A percentile compares a stretch with the other conserved stretches of the same genome.
phyloP scores from a whole-genome alignment of 2,888 invertebrate genomes.

The Eilema griseolum region DNA sequence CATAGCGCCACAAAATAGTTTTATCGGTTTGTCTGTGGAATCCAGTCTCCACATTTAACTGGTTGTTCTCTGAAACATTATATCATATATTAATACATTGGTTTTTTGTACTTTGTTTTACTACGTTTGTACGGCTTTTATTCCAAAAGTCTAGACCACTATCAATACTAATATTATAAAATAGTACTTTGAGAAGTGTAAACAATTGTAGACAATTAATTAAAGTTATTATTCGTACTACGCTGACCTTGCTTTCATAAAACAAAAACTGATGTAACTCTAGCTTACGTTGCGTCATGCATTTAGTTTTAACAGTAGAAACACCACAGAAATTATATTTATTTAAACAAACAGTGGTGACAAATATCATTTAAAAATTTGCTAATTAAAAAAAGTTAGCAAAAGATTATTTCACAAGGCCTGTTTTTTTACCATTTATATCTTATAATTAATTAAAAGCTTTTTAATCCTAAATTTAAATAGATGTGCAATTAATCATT shows the following conservation, averaged over 20 bases:
- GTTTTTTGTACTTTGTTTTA: background rate
- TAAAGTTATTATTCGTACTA: background rate
- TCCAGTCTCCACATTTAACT: too few species aligned
- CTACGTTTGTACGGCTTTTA: background rate
- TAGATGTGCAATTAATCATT: too few species aligned
- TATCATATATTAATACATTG: too few species aligned
- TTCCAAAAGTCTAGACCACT: background rate
- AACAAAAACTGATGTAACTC: too few species aligned
- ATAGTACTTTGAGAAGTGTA: background rate
- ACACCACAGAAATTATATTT: background rate
- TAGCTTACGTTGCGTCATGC: too few species aligned
- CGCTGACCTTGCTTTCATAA: background rate
- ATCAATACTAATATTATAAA: background rate
- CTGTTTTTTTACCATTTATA: background rate
- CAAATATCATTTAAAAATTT: background rate
- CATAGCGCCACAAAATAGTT: too few species aligned
- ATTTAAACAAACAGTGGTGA: background rate
- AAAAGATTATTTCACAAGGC: background rate
- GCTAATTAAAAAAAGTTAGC: too few species aligned
- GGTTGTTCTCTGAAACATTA: too few species aligned
- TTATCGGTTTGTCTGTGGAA: too few species aligned
- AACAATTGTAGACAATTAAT: too few species aligned
- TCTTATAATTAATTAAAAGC: slow-evolving; percentile 13
- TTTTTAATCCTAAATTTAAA: slow-evolving; percentile 8
- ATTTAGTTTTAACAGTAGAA: too few species aligned